Evolutionary conservation across 2,113 vertebrate species (phyloP).

Genomic region (Lathamus discolor): DNA sequence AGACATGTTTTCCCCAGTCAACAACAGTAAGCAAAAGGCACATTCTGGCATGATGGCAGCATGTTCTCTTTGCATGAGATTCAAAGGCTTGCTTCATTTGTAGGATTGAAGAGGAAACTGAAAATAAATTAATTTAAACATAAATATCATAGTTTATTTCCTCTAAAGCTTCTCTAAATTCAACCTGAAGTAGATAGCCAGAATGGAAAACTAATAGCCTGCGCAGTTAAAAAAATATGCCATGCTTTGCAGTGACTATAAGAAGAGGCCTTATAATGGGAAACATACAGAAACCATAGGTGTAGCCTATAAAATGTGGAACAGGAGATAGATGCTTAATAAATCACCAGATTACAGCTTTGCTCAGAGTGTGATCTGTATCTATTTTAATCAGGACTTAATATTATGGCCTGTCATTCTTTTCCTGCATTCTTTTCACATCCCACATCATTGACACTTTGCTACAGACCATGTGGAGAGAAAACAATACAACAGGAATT

Average conservation of each 20-base stretch:
- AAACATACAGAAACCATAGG: neutral
- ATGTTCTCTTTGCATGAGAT: neutral
- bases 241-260: neutral
- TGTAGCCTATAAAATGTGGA: neutral
- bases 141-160: neutral
- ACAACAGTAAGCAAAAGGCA: neutral
- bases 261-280: neutral
- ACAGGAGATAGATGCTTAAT: neutral
- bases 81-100: neutral
- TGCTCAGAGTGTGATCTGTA: neutral
- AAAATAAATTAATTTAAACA: neutral
- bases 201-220: neutral
- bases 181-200: neutral
- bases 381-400: neutral
- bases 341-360: neutral
- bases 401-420: fast-evolving
- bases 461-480: neutral
- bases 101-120: neutral
- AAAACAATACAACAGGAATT: neutral
- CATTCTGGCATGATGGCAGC: neutral
- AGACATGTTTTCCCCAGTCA: neutral
- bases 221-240: neutral
- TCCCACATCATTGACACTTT: neutral
- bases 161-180: neutral
- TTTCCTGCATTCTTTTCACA: neutral